Percentiles rank a stretch among this genome's conserved stretches.
These are phyloP conservation scores for Brachionus rubens DNA, from an alignment of 1,140 invertebrate species.

Conservation along the genomic window DNA sequence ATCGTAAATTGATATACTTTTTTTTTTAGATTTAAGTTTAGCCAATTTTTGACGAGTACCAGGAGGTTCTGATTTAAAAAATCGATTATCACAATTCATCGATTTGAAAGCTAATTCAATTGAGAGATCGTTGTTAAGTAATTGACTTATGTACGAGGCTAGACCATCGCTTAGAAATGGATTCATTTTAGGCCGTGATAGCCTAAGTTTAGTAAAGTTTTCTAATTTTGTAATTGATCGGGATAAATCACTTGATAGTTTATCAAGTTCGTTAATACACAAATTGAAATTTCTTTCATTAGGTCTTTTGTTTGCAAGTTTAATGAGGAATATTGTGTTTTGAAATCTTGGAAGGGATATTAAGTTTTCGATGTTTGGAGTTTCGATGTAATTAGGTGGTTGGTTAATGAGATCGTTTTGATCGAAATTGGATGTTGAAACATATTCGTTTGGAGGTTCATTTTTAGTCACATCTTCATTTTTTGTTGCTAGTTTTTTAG, in stretches of 20 bases:
- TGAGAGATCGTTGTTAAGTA: background rate
- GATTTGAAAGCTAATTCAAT: slow-evolving; percentile 8
- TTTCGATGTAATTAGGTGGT: background rate
- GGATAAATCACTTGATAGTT: slow-evolving; percentile 4
- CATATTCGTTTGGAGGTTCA: background rate
- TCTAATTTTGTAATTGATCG: background rate
- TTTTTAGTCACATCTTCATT: background rate
- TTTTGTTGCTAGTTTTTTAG: background rate
- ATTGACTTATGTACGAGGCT: slow-evolving; percentile 24
- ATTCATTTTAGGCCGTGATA: background rate
- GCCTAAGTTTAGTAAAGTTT: slow-evolving; percentile 8
- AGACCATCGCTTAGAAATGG: slow-evolving; percentile 37
- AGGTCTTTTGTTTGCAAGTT: background rate
- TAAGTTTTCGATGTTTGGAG: slow-evolving; percentile 15
- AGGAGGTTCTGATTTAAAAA: slow-evolving; percentile 19
- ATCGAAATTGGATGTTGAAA: background rate
- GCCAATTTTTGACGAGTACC: slow-evolving; percentile 10
- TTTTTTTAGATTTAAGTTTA: background rate
- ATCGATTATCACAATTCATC: slow-evolving; percentile 4
- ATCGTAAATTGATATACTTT: background rate
- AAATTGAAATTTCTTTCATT: background rate
- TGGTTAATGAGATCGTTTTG: background rate
- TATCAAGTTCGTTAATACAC: slow-evolving; percentile 25
- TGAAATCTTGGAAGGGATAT: slow-evolving; percentile 26
- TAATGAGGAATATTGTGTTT: slow-evolving; percentile 2